Evolutionary conservation across 2,797 vertebrate species (phyloP).

Genomic region (Eremophila alpestris): DNA sequence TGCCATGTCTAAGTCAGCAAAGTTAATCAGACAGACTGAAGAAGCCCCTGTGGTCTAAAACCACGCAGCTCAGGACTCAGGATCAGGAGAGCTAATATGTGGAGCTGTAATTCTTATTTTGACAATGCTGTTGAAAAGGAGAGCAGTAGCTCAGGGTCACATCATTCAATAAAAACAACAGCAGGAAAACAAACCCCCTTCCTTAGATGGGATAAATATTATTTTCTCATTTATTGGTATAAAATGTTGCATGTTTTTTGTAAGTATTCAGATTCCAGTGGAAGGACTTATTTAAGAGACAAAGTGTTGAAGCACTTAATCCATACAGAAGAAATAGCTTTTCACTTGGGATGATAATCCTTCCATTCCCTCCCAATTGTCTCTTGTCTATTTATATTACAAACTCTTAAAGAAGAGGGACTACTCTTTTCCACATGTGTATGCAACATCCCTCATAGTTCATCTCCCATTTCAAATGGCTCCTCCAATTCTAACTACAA

Average conservation of each 20-base stretch:
- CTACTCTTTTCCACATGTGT: not conserved
- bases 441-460: not conserved
- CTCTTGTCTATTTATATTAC: not conserved
- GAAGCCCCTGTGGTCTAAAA: not conserved
- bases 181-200: not conserved
- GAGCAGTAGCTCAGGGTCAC: not conserved
- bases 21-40: not conserved
- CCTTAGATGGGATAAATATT: not conserved
- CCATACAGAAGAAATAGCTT: not conserved
- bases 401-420: not conserved
- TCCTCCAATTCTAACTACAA: conserved; percentile 11
- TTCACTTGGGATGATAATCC: not conserved
- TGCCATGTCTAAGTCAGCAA: not conserved
- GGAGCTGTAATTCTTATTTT: not conserved
- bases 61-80: not conserved
- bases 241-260: not conserved
- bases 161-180: not conserved
- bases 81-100: not conserved
- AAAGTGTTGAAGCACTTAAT: not conserved
- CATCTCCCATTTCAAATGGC: conserved; percentile 1
- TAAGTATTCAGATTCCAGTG: not conserved
- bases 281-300: not conserved
- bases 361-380: not conserved
- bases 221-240: not conserved
- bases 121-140: not conserved